Conservation (phyloP, 2,797 vertebrate species). For the Masticophis lateralis region DNA sequence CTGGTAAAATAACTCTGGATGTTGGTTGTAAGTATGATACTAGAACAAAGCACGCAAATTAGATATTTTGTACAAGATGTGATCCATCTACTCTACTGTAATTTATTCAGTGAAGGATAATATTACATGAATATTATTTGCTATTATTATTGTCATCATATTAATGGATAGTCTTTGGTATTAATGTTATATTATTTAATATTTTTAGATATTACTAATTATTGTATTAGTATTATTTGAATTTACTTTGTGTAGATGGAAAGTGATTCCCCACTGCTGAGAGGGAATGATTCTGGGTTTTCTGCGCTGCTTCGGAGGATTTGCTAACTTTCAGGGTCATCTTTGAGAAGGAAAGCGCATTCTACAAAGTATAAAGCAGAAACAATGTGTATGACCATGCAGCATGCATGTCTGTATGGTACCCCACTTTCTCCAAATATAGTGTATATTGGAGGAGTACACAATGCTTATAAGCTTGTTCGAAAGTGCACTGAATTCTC, state of each 20-base stretch:
- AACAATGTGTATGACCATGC: background rate
- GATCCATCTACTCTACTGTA: background rate
- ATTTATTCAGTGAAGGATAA: background rate
- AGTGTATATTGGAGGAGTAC: background rate
- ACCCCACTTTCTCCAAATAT: background rate
- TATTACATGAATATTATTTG: background rate
- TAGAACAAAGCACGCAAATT: background rate
- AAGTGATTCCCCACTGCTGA: background rate
- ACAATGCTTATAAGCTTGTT: background rate
- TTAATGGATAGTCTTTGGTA: background rate
- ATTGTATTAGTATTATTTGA: background rate
- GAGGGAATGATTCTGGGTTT: background rate
- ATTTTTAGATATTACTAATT: background rate
- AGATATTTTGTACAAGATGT: background rate
- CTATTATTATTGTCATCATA: background rate
- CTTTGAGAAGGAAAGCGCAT: background rate
- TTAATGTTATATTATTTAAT: background rate
- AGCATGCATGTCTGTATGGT: background rate
- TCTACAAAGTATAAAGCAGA: background rate
- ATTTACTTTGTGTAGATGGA: background rate
- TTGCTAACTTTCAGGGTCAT: background rate
- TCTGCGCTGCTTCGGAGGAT: background rate
- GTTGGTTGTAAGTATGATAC: constrained; percentile 85
- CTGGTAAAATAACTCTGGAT: constrained; percentile 84
- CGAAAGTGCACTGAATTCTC: background rate